Percentiles rank a stretch among this genome's conserved stretches.
These are phyloP conservation scores for Trichosurus vulpecula DNA, from an alignment of 2,797 vertebrate genomes.

Conservation along the genomic window DNA sequence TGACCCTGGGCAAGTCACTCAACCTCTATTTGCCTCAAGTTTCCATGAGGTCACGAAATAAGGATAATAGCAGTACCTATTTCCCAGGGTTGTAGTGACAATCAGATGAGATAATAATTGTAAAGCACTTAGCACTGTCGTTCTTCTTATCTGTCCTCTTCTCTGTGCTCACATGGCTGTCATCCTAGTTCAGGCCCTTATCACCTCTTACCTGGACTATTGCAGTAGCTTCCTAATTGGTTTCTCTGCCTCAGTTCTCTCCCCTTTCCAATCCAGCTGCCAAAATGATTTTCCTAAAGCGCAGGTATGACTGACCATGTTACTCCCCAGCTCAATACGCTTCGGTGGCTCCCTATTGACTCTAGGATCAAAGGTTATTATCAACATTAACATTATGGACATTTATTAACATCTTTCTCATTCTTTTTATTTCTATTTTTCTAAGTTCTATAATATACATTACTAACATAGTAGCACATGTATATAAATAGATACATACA, in stretches of 20 bases:
- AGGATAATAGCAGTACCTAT: background rate
- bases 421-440: background rate
- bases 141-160: background rate
- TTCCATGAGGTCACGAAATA: background rate
- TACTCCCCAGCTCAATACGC: background rate
- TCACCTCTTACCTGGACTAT: background rate
- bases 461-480: background rate
- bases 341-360: background rate
- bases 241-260: background rate
- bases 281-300: background rate
- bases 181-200: background rate
- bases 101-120: background rate
- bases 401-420: background rate
- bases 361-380: background rate
- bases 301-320: background rate
- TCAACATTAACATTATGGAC: too few species aligned
- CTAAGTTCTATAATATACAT: background rate
- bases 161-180: background rate
- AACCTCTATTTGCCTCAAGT: background rate
- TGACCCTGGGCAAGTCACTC: background rate
- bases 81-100: background rate
- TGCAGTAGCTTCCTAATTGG: background rate
- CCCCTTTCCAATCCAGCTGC: background rate
- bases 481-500: background rate
- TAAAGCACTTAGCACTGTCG: background rate